Base-by-base conservation (phyloP, 2,888 invertebrate genomes). In the Chloroclysta siterata region DNA sequence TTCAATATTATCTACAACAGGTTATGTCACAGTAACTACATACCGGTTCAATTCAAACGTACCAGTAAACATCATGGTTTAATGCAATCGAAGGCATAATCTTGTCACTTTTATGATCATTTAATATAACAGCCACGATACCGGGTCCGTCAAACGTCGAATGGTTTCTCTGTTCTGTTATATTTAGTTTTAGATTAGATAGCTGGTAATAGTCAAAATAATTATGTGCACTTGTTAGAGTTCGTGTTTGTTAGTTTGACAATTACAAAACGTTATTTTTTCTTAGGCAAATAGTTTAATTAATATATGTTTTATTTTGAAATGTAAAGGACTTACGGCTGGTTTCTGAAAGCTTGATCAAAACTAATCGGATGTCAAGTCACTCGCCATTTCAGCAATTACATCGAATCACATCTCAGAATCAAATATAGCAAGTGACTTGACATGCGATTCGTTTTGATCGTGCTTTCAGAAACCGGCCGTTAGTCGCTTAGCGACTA, bases 61-160 rank as follows among this genome's bases (percentile, higher is more conserved):
- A 63, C 61, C 52, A 48, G 63, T 72, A 69, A 72, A 72, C 58
- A 67, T 52, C 57, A 54, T 39, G 61, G 41, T 70, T 68, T 70
- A 72, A 65, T 70, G 62, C 51, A 51, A 60, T 63, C 63, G 56
- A 54, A 60, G 50, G 50, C 15, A 64, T 64, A 60, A 67, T 65
- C 68, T 69, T 69, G 70, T 69, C 72, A 69, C 42, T 64, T 72
- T 72, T 67, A 72, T 70, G 64, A 61, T 61, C 56, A 69, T 70
- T 72, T 70, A 68, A 72, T 70, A 69, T 66, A 64, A 65, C 57
- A 71, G 57, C 53, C 33, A 42, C 15, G 50, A 60, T 54, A 50
- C 62, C 10, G 53, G 59, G 62, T 61, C 60, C 61, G 65, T 67
- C 61, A 71, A 66, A 62, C 29, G 53, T 53, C 41, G 29, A 52